Conservation (phyloP, 2,797 vertebrate genomes). For the Sebastes jordani region DNA sequence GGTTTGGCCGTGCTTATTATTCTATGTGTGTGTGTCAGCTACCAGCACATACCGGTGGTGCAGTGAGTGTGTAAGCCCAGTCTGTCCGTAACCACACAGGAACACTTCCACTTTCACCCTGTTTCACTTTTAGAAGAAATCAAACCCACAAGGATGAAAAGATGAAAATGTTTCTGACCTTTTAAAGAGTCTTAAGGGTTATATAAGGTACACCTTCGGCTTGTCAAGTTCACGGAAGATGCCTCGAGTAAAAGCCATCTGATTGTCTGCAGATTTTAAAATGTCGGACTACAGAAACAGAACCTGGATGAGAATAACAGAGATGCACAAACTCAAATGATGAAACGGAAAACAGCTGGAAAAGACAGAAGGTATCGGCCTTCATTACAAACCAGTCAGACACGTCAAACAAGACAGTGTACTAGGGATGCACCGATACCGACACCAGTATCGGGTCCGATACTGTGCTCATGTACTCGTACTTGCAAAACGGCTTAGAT, state of each 20-base stretch:
- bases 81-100: neutral
- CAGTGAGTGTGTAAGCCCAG: slow-evolving; percentile 1
- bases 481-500: no score
- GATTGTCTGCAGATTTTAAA: neutral
- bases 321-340: neutral
- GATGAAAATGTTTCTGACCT: neutral
- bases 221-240: neutral
- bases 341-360: neutral
- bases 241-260: neutral
- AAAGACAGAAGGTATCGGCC: no score
- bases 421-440: no score
- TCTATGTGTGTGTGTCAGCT: slow-evolving; percentile 40
- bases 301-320: neutral
- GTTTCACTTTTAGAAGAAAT: neutral
- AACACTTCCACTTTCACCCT: neutral
- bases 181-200: neutral
- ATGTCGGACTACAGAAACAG: neutral
- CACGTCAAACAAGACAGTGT: no score
- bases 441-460: no score
- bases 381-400: no score
- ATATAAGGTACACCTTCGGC: neutral
- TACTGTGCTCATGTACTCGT: no score
- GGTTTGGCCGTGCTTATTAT: slow-evolving; percentile 38
- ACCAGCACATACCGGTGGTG: slow-evolving; percentile 55
- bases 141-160: neutral